phyloP scores from a whole-genome alignment of 2,888 invertebrate species.

The Nesidiocoris tenuis region DNA sequence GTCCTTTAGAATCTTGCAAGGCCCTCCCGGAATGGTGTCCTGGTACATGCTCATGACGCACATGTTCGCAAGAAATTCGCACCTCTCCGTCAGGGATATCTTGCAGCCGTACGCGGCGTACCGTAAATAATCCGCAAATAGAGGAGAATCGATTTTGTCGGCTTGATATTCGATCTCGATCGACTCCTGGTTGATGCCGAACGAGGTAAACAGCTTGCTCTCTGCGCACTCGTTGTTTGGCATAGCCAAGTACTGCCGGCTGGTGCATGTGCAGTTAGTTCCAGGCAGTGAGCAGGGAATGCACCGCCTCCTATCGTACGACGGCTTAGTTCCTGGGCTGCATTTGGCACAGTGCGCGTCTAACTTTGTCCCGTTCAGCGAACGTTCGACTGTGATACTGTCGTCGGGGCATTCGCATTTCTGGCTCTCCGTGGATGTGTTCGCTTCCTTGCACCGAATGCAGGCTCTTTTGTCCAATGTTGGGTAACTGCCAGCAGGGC shows the following conservation, averaged over 20 bases:
- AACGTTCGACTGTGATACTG: slow-evolving; percentile 42
- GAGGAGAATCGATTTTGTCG: slow-evolving; percentile 26
- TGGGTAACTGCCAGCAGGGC: slow-evolving; percentile 16
- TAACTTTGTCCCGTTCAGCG: slow-evolving; percentile 34
- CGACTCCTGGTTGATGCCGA: slow-evolving; percentile 37
- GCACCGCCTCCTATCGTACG: slow-evolving; percentile 29
- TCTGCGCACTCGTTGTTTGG: slow-evolving; percentile 41
- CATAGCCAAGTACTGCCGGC: slow-evolving; percentile 13
- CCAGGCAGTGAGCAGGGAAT: slow-evolving; percentile 35
- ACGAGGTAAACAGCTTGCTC: slow-evolving; percentile 28
- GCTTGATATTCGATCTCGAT: slow-evolving; percentile 39
- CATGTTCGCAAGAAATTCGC: slow-evolving; percentile 68
- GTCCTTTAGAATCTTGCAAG: slow-evolving; percentile 55
- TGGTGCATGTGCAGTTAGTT: slow-evolving; percentile 40
- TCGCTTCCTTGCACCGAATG: not conserved
- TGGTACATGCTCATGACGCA: slow-evolving; percentile 63
- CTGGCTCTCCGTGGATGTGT: slow-evolving; percentile 1
- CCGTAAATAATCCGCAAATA: slow-evolving; percentile 33
- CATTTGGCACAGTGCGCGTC: slow-evolving; percentile 37
- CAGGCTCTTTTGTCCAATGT: slow-evolving; percentile 16
- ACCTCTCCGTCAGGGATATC: slow-evolving; percentile 31
- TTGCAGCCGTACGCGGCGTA: slow-evolving; percentile 32
- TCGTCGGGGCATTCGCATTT: slow-evolving; percentile 22
- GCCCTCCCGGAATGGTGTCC: slow-evolving; percentile 57
- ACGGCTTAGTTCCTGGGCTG: slow-evolving; percentile 38